phyloP scores from a whole-genome alignment of 1,140 invertebrate species.

The Geopemphigus sp. region DNA sequence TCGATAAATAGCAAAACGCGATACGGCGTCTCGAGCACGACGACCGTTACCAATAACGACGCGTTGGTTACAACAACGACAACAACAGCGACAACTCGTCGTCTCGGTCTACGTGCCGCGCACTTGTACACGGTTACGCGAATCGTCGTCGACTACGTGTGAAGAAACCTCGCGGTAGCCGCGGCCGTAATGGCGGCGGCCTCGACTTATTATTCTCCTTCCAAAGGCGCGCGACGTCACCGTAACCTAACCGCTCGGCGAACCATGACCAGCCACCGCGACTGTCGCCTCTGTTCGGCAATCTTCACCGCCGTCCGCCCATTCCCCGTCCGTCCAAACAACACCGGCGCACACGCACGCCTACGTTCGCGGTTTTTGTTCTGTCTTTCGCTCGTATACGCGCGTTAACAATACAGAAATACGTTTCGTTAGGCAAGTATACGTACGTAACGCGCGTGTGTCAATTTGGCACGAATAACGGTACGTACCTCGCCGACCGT shows the following conservation, averaged over 20 bases:
- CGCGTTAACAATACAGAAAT: background rate
- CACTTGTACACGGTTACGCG: too few species aligned
- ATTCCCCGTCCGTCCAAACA: too few species aligned
- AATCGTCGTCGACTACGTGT: background rate
- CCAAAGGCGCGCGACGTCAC: background rate
- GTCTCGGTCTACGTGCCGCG: too few species aligned
- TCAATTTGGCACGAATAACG: too few species aligned
- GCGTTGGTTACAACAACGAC: too few species aligned
- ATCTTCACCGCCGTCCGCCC: background rate
- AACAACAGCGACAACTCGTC: too few species aligned
- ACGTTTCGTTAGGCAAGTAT: too few species aligned
- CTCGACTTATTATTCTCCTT: slow-evolving; percentile 17
- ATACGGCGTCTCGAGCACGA: too few species aligned
- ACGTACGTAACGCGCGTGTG: too few species aligned
- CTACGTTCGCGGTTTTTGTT: background rate
- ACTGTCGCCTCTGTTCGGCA: slow-evolving; percentile 18
- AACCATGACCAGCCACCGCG: slow-evolving; percentile 1
- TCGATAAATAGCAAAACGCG: too few species aligned
- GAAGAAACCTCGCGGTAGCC: background rate
- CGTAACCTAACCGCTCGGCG: background rate
- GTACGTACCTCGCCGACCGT: too few species aligned
- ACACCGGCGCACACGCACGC: background rate
- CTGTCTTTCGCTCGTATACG: background rate
- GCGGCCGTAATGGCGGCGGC: background rate
- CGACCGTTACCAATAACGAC: too few species aligned